These are phyloP conservation scores for Ptilonorhynchus violaceus DNA, from an alignment of 2,113 vertebrate genomes.

Conservation along the genomic window DNA sequence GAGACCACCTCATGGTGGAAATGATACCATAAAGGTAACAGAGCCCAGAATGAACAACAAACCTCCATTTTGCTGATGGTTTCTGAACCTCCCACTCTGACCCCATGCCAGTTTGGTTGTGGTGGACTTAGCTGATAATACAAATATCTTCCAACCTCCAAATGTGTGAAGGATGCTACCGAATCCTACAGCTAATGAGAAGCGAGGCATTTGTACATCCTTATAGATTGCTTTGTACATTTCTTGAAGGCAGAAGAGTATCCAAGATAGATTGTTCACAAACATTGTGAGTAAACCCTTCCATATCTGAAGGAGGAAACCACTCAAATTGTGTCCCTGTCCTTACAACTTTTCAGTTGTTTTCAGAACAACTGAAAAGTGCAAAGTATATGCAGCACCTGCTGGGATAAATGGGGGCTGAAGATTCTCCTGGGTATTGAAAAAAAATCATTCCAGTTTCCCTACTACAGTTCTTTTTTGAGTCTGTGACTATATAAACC, in stretches of 20 bases:
- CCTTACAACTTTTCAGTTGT: neutral
- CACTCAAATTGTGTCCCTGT: neutral
- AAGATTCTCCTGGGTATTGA: neutral
- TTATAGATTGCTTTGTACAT: neutral
- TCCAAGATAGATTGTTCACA: neutral
- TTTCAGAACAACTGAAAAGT: neutral
- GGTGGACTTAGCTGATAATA: neutral
- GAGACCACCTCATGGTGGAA: neutral
- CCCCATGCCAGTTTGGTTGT: neutral
- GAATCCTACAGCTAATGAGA: neutral
- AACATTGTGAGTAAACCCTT: neutral
- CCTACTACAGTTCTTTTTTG: neutral
- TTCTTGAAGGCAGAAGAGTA: neutral
- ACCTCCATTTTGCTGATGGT: neutral
- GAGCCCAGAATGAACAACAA: neutral
- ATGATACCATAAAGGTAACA: neutral
- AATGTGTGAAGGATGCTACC: neutral
- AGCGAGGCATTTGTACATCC: neutral
- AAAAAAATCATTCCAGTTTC: neutral
- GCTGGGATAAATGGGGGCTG: neutral
- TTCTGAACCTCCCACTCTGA: neutral
- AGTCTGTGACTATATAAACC: slow-evolving; percentile 1
- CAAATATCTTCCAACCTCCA: neutral
- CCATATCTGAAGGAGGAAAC: neutral
- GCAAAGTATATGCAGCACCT: neutral